Percentiles rank a stretch among this genome's conserved stretches.
Conservation (phyloP, 2,797 vertebrate genomes). For the Sebastes steindachneri region DNA sequence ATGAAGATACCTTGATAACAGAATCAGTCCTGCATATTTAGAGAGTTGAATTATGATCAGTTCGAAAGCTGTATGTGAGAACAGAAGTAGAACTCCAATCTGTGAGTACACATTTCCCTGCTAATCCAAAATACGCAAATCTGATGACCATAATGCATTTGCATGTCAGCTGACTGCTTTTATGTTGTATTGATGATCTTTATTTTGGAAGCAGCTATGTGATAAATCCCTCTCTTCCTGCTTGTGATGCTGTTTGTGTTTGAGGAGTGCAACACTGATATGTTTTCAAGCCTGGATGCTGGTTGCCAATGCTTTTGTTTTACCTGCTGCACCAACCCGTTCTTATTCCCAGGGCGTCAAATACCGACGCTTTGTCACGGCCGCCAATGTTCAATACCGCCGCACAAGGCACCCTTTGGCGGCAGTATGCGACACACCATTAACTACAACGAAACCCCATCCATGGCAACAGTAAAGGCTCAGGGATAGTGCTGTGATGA, state of each 20-base stretch:
- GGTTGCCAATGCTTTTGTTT: not conserved
- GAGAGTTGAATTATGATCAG: not conserved
- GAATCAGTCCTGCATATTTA: not conserved
- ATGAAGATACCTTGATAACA: not conserved
- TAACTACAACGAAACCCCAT: too few relatives aligned
- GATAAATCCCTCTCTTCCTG: not conserved
- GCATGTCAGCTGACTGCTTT: conserved; percentile 12
- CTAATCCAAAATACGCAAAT: not conserved
- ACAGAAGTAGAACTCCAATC: not conserved
- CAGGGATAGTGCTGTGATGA: too few relatives aligned
- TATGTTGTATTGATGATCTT: not conserved
- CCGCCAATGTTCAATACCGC: too few relatives aligned
- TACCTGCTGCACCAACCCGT: not conserved
- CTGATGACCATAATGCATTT: not conserved
- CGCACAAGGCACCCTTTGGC: too few relatives aligned
- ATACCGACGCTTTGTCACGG: too few relatives aligned
- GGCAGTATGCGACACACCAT: too few relatives aligned
- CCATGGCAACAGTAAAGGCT: too few relatives aligned
- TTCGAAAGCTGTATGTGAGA: not conserved
- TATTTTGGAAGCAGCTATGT: not conserved
- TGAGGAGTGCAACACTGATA: not conserved
- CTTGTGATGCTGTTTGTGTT: conserved; percentile 1
- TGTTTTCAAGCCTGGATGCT: not conserved
- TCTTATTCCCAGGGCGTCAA: too few relatives aligned
- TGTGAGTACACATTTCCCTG: conserved; percentile 34